A percentile compares a stretch with the other conserved stretches of the same genome.
These are phyloP conservation scores for Drosophila kokeensis DNA, from an alignment of 2,888 invertebrate species.

Conservation along the genomic window DNA sequence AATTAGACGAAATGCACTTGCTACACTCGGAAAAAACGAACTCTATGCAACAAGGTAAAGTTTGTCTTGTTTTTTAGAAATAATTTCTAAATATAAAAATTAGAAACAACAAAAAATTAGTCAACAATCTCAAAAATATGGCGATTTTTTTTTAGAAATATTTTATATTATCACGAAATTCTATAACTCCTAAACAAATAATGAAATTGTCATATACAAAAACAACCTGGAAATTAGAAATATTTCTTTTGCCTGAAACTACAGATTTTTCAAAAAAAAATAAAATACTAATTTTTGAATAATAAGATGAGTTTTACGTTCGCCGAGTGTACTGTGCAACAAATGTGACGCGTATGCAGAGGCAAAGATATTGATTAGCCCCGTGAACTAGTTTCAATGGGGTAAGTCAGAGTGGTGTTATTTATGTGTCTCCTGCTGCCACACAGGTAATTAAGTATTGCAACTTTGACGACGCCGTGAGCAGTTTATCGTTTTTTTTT, in stretches of 20 bases:
- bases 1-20: background rate
- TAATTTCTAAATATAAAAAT: background rate
- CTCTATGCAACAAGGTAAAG: background rate
- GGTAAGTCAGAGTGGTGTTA: conserved; percentile 17
- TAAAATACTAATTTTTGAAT: background rate
- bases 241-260: background rate
- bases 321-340: conserved; percentile 25
- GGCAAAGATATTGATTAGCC: conserved; percentile 70
- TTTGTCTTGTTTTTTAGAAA: background rate
- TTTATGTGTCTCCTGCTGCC: conserved; percentile 44
- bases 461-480: conserved; percentile 52
- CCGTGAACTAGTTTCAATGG: conserved; percentile 63
- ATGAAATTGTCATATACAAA: background rate
- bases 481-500: conserved; percentile 45
- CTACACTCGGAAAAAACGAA: background rate
- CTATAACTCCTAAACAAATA: background rate
- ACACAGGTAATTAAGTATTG: conserved; percentile 66
- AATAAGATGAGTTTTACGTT: background rate
- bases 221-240: background rate
- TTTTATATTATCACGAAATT: too few species aligned
- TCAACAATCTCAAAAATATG: too few species aligned
- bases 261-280: too few species aligned
- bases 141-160: too few species aligned
- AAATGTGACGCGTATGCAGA: conserved; percentile 42
- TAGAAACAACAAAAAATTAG: too few species aligned